These are phyloP conservation scores for Galagoides demidoff DNA, from an alignment of 2,797 vertebrate species.

Conservation along the genomic window DNA sequence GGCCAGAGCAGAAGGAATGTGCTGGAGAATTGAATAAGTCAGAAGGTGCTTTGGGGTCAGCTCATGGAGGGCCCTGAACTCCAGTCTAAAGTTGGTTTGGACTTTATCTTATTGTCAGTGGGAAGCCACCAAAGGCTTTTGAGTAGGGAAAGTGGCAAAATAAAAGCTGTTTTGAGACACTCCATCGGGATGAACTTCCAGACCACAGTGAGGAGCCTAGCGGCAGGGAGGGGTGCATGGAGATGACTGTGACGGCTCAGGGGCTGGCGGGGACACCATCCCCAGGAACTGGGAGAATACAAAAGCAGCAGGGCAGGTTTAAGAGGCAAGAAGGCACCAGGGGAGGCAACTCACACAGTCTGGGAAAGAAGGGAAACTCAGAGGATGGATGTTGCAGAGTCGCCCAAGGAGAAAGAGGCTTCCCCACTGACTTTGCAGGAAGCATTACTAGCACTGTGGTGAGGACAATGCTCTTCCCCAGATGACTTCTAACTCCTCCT, in stretches of 20 bases:
- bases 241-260: not conserved
- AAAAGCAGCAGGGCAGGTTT: not conserved
- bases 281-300: not conserved
- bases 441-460: not conserved
- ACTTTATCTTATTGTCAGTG: not conserved
- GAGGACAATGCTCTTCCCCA: not conserved
- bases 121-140: not conserved
- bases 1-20: not conserved
- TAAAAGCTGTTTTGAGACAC: not conserved
- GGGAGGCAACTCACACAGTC: rapidly evolving
- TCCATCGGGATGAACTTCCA: not conserved
- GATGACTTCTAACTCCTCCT: not conserved
- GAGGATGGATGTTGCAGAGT: rapidly evolving
- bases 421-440: not conserved
- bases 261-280: rapidly evolving
- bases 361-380: not conserved
- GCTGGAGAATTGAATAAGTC: not conserved
- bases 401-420: not conserved
- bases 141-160: not conserved
- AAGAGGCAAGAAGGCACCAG: not conserved
- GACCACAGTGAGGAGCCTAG: not conserved
- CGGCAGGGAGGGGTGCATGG: not conserved
- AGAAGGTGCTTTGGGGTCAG: not conserved
- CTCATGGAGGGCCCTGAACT: not conserved
- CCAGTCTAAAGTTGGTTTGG: not conserved